Evolutionary conservation across 2,797 vertebrate species (phyloP), one percentile per base, ranked within the genome.

Genomic region (Urosaurus nigricauda): DNA sequence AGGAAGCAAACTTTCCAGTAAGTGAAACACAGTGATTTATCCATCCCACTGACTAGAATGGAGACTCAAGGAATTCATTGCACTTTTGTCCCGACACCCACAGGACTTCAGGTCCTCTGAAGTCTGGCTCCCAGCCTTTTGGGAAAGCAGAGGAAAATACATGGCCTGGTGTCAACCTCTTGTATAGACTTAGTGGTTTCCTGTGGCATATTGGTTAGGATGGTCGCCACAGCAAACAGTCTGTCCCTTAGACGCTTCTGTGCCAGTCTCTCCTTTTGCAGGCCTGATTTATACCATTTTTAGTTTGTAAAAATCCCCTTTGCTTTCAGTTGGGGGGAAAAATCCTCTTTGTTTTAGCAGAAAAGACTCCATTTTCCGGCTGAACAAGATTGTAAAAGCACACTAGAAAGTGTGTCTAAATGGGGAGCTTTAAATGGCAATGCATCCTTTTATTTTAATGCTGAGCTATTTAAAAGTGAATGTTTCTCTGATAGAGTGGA

Each of bases 161-260:
- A 37, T 70, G 73, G 87, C 83, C 63, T 12, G 37, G 37, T 24
- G 26, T 53, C 79, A 71, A 78, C 26, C 87, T 83, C 84, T 83
- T 88, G 90, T 86, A 88, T 78, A 86, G 87, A 63, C 60, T 83
- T 86, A 37, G 90, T 79, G 87, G 90, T 88, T 91, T 91, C 87
- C 79, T 91, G 87, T 83, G 73, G 63, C 40, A n/a, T 81, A n/a
- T 85, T 53, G 87, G 79, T 82, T 78, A 73, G 65, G 63, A 88
- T 88, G 83, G 71, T 73, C 73, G 53, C 79, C 79, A 79, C 60
- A 78, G 80, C 80, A 60, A 73, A 60, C 74, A 37, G 74, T 32
- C 37, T 78, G 17, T 35, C 63, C 79, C 60, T 37, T 43, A 77
- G 79, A 58, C 35, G 58, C 70, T 84, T 37, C 79, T 85, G 37